Percentiles rank a stretch among this genome's conserved stretches.
Evolutionary conservation across 2,113 vertebrate species (phyloP).

Genomic region (Pyxicephalus adspersus): DNA sequence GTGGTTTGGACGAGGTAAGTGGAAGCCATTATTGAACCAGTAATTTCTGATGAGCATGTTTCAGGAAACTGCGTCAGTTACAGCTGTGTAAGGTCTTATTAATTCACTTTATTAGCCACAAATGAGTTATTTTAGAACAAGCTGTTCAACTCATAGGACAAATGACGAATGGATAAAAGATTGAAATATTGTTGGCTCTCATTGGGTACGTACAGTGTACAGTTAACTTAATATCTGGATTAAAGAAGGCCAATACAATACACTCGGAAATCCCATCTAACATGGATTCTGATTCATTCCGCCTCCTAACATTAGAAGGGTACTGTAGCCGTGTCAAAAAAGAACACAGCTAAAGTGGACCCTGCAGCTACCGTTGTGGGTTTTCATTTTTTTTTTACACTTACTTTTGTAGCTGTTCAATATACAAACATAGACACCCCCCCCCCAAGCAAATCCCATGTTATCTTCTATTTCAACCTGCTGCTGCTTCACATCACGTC

Average conservation of each 20-base stretch:
- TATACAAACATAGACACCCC: too few species aligned
- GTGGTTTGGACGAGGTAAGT: conserved; percentile 47
- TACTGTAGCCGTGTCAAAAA: too few species aligned
- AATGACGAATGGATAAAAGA: conserved; percentile 17
- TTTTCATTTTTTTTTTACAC: too few species aligned
- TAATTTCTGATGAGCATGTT: conserved; percentile 49
- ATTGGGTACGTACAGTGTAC: not conserved
- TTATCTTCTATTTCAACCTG: too few species aligned
- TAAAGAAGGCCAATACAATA: not conserved
- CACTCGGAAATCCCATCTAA: not conserved
- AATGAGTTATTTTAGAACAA: conserved; percentile 51
- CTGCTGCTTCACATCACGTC: too few species aligned
- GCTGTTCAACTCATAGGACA: conserved; percentile 38
- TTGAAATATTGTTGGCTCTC: not conserved
- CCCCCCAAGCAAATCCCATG: too few species aligned
- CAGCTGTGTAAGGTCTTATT: conserved; percentile 44
- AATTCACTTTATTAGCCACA: conserved; percentile 51
- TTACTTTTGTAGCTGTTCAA: too few species aligned
- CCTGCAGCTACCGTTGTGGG: too few species aligned
- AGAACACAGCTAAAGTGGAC: too few species aligned
- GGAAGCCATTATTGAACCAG: conserved; percentile 49
- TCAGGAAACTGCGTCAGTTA: conserved; percentile 52
- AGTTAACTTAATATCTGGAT: not conserved
- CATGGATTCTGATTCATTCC: too few species aligned
- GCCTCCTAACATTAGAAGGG: too few species aligned